Evolutionary conservation across 2,113 vertebrate species (phyloP).

Genomic region (Prietella phreatophila): DNA sequence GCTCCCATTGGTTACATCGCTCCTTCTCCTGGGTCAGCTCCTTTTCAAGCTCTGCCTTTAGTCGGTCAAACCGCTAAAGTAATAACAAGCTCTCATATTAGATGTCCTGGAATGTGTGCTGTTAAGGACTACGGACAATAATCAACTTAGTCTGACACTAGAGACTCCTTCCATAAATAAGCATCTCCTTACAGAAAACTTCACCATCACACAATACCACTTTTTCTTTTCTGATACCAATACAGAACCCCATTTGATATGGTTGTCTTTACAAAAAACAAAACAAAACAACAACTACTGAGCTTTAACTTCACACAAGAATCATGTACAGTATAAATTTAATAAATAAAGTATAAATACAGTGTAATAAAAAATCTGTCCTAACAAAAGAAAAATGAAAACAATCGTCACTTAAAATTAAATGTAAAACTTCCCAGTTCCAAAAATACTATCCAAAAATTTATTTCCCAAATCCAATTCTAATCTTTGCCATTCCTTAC

Average conservation of each 20-base stretch:
- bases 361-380: background rate
- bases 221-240: background rate
- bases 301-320: background rate
- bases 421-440: background rate
- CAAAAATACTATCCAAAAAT: background rate
- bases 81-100: too few relatives aligned
- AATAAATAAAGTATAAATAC: background rate
- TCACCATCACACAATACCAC: background rate
- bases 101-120: too few relatives aligned
- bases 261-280: background rate
- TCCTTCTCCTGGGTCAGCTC: background rate
- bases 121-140: too few relatives aligned
- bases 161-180: background rate
- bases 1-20: slow-evolving; percentile 24
- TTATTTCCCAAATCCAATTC: background rate
- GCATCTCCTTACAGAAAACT: background rate
- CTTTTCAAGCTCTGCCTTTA: too few relatives aligned
- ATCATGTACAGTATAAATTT: background rate
- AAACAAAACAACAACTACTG: background rate
- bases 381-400: too few relatives aligned
- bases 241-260: background rate
- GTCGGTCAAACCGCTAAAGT: too few relatives aligned
- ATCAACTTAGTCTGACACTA: background rate
- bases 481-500: background rate
- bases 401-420: background rate